Conservation (phyloP, 2,888 invertebrate species). For the Deilephila porcellus region DNA sequence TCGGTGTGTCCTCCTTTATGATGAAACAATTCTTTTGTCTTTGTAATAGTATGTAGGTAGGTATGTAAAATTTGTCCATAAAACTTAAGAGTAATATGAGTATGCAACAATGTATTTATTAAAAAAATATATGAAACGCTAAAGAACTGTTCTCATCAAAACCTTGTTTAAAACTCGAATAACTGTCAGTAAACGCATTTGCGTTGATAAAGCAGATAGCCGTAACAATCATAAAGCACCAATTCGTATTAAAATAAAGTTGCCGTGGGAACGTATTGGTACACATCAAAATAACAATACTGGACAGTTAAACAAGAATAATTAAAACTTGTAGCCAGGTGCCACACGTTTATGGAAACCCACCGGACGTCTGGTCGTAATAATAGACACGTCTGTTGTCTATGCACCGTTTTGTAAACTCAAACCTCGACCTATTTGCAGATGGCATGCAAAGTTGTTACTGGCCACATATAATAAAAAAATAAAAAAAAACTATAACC, state of each 20-base stretch:
- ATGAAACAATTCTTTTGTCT: too few relatives aligned
- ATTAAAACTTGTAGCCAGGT: conserved; percentile 22
- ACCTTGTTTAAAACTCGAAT: not conserved
- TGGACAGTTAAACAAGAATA: conserved; percentile 16
- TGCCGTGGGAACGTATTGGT: conserved; percentile 14
- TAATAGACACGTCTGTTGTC: conserved; percentile 29
- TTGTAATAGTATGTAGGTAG: too few relatives aligned
- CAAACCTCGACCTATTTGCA: not conserved
- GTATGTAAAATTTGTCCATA: too few relatives aligned
- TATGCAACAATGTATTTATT: too few relatives aligned
- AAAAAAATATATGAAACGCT: too few relatives aligned
- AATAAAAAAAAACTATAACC: too few relatives aligned
- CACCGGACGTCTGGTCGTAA: conserved; percentile 13
- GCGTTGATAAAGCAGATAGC: not conserved
- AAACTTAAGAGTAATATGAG: too few relatives aligned
- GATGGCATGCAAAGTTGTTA: too few relatives aligned
- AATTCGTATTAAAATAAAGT: conserved; percentile 11
- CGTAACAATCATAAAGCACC: not conserved
- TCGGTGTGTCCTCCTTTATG: not conserved
- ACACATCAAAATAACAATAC: conserved; percentile 20
- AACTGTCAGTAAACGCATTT: not conserved
- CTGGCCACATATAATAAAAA: too few relatives aligned
- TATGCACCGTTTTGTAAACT: conserved; percentile 19
- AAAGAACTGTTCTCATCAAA: not conserved
- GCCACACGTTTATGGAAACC: conserved; percentile 20